Conservation (phyloP, 1,140 invertebrate genomes). For the Microplitis demolitor region DNA sequence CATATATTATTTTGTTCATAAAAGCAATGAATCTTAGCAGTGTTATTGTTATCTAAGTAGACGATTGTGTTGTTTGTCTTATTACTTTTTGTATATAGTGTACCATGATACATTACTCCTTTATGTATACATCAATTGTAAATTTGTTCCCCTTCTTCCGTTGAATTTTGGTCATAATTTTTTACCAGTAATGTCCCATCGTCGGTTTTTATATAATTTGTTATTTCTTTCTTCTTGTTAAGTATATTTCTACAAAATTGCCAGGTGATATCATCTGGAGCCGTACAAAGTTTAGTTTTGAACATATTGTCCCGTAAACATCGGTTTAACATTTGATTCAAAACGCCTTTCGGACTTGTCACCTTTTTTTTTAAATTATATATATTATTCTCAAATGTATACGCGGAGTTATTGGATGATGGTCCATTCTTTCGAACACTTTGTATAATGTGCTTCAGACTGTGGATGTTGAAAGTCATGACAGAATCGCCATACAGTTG, state of each 20-base stretch:
- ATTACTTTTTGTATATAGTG: background rate
- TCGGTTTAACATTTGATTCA: slow-evolving; percentile 8
- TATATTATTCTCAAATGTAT: slow-evolving; percentile 32
- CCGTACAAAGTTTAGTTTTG: background rate
- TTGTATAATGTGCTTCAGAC: slow-evolving; percentile 24
- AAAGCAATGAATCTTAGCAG: background rate
- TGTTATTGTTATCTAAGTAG: background rate
- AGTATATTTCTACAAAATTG: background rate
- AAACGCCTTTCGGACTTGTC: slow-evolving; percentile 11
- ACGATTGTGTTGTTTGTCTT: slow-evolving; percentile 2
- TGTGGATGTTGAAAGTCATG: slow-evolving; percentile 35
- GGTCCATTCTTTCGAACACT: slow-evolving; percentile 24
- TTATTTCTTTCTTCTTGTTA: background rate
- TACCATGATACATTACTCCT: background rate
- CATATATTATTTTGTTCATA: too few relatives aligned
- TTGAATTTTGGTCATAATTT: background rate
- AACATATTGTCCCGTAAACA: background rate
- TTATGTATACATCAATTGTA: background rate
- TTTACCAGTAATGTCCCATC: slow-evolving; percentile 4
- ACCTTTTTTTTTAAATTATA: slow-evolving; percentile 13
- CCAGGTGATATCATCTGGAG: background rate
- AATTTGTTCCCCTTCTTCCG: background rate
- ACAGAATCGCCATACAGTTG: slow-evolving; percentile 13
- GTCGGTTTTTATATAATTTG: background rate
- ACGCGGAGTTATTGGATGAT: slow-evolving; percentile 28